phyloP scores from a whole-genome alignment of 1,140 invertebrate genomes.

The Copidosoma floridanum region DNA sequence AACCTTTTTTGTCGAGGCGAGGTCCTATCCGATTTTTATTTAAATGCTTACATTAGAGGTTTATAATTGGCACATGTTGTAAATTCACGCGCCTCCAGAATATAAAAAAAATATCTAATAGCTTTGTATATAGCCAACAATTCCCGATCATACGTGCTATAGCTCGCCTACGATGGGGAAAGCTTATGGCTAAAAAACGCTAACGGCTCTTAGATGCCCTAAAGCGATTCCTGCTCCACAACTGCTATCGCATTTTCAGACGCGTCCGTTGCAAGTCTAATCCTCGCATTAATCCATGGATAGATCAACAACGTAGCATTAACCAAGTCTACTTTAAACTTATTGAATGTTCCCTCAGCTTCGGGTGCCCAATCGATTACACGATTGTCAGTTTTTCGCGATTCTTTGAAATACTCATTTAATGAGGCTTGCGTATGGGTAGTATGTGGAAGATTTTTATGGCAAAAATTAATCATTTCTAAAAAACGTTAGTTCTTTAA shows the following conservation, averaged over 20 bases:
- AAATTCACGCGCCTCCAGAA: neutral
- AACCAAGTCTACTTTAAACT: slow-evolving; percentile 37
- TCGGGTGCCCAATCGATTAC: slow-evolving; percentile 19
- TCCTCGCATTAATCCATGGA: slow-evolving; percentile 10
- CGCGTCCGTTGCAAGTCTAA: too few species aligned
- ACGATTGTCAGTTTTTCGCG: neutral
- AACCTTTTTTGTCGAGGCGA: neutral
- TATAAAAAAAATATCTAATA: neutral
- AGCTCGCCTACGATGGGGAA: neutral
- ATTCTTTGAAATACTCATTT: neutral
- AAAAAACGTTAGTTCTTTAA: too few species aligned
- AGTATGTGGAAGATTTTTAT: neutral
- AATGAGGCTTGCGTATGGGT: neutral
- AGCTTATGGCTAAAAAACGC: neutral
- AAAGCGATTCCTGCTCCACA: slow-evolving; percentile 35
- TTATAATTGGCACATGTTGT: neutral
- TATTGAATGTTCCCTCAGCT: slow-evolving; percentile 23
- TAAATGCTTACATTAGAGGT: neutral
- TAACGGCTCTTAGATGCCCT: too few species aligned
- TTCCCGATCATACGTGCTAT: neutral
- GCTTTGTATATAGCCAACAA: neutral
- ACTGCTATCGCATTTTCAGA: slow-evolving; percentile 30
- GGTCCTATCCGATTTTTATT: neutral
- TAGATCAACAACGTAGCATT: slow-evolving; percentile 28
- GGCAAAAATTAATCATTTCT: too few species aligned